phyloP scores from a whole-genome alignment of 2,888 invertebrate genomes.

The Lasiommata megera region DNA sequence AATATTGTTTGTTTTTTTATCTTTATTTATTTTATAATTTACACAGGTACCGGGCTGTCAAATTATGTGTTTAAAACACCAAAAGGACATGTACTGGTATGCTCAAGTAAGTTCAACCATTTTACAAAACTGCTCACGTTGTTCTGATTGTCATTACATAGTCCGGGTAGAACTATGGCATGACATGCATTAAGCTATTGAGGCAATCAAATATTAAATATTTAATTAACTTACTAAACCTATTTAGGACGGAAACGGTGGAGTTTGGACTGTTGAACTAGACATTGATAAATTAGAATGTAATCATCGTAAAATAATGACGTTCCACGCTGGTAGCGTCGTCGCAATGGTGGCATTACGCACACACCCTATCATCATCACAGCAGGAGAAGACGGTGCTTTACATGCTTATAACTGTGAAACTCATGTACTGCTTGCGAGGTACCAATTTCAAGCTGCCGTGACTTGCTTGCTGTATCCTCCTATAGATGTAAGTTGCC shows the following conservation, averaged over 20 bases:
- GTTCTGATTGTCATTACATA: too few relatives aligned
- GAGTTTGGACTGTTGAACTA: conserved; percentile 81
- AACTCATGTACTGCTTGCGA: conserved; percentile 79
- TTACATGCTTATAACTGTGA: conserved; percentile 87
- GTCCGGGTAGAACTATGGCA: too few relatives aligned
- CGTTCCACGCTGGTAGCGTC: conserved; percentile 89
- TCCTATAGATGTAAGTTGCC: conserved; percentile 79
- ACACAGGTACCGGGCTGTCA: conserved; percentile 68
- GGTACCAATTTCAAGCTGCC: conserved; percentile 76
- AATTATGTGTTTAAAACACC: conserved; percentile 71
- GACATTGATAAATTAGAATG: conserved; percentile 71
- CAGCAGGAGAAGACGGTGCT: conserved; percentile 87
- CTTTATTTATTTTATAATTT: too few relatives aligned
- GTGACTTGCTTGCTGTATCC: conserved; percentile 86
- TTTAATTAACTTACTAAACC: neutral
- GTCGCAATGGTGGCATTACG: conserved; percentile 86
- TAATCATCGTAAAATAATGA: conserved; percentile 74
- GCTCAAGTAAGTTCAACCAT: conserved; percentile 84
- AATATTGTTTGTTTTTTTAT: neutral
- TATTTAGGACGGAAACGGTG: conserved; percentile 90
- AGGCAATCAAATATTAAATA: too few relatives aligned
- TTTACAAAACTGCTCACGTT: too few relatives aligned
- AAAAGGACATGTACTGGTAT: conserved; percentile 83
- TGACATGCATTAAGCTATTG: too few relatives aligned
- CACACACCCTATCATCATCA: conserved; percentile 85